These are phyloP conservation scores for Dissostichus mawsoni DNA, from an alignment of 2,113 vertebrate species.

Conservation along the genomic window DNA sequence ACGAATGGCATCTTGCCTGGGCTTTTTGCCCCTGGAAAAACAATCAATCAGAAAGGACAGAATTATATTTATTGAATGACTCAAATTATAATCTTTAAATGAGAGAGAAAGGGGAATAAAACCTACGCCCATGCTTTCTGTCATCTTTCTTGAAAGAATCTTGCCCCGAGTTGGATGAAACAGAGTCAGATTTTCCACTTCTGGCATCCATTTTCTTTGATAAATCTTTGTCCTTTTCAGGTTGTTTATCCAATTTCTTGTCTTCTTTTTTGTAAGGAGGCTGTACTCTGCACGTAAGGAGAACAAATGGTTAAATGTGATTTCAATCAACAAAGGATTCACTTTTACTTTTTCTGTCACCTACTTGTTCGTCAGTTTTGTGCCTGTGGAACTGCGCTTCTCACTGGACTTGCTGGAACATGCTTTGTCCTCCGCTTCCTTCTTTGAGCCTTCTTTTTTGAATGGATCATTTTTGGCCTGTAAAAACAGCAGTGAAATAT, in stretches of 20 bases:
- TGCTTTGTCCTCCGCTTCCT: conserved; percentile 92
- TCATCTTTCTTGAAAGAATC: conserved; percentile 92
- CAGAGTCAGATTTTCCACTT: conserved; percentile 87
- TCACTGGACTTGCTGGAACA: conserved; percentile 87
- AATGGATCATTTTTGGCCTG: conserved; percentile 97
- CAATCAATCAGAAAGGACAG: background rate
- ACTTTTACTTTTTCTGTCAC: conserved; percentile 37
- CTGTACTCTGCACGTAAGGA: conserved; percentile 79
- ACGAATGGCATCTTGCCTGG: conserved; percentile 88
- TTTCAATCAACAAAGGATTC: background rate
- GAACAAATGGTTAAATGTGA: background rate
- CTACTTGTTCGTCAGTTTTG: conserved; percentile 86
- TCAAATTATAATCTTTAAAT: background rate
- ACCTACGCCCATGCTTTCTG: conserved; percentile 92
- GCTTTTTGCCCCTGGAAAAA: conserved; percentile 86
- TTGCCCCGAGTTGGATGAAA: conserved; percentile 82
- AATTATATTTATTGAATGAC: background rate
- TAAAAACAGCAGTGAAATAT: background rate
- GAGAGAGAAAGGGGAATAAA: background rate
- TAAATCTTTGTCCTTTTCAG: conserved; percentile 92
- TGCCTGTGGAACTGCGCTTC: conserved; percentile 86
- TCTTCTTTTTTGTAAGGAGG: conserved; percentile 93
- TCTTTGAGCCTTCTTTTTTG: conserved; percentile 94
- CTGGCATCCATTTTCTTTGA: conserved; percentile 90
- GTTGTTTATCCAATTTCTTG: conserved; percentile 92